Conservation (phyloP, 2,797 vertebrate species). For the Poecilia picta region DNA sequence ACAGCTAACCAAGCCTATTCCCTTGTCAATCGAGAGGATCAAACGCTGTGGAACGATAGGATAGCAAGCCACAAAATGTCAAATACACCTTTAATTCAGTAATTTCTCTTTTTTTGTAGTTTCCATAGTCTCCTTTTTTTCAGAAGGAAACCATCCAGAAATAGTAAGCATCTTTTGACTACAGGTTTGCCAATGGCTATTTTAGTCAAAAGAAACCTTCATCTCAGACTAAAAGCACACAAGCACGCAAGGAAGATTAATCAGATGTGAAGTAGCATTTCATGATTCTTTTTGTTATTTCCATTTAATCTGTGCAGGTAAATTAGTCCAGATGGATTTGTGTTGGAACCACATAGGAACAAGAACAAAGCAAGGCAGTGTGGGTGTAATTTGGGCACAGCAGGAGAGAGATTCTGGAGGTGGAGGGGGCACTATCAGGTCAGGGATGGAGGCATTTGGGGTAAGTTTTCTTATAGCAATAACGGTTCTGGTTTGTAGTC, state of each 20-base stretch:
- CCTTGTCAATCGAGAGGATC: slow-evolving; percentile 83
- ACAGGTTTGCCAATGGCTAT: slow-evolving; percentile 79
- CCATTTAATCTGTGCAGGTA: slow-evolving; percentile 75
- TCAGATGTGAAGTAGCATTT: slow-evolving; percentile 86
- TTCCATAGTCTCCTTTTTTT: slow-evolving; percentile 60
- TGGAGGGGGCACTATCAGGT: slow-evolving; percentile 60
- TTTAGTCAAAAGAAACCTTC: slow-evolving; percentile 77
- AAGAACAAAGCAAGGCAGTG: slow-evolving; percentile 90
- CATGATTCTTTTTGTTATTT: slow-evolving; percentile 69
- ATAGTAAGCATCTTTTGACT: slow-evolving; percentile 82
- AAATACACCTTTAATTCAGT: slow-evolving; percentile 82
- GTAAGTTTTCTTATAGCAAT: slow-evolving; percentile 49
- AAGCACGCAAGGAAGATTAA: slow-evolving; percentile 82
- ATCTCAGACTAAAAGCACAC: slow-evolving; percentile 92
- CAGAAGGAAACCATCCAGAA: slow-evolving; percentile 82
- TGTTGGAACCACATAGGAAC: slow-evolving; percentile 84
- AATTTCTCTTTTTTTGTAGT: slow-evolving; percentile 60
- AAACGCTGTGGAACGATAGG: slow-evolving; percentile 82
- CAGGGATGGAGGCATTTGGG: slow-evolving; percentile 13
- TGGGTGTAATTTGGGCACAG: slow-evolving; percentile 86
- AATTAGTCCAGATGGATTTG: slow-evolving; percentile 82
- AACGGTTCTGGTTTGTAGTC: slow-evolving; percentile 77
- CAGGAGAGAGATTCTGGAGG: slow-evolving; percentile 69
- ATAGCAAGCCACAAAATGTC: slow-evolving; percentile 86
- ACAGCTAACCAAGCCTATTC: slow-evolving; percentile 83